Base-by-base conservation (phyloP, 2,797 vertebrate genomes). In the Cottoperca gobio region DNA sequence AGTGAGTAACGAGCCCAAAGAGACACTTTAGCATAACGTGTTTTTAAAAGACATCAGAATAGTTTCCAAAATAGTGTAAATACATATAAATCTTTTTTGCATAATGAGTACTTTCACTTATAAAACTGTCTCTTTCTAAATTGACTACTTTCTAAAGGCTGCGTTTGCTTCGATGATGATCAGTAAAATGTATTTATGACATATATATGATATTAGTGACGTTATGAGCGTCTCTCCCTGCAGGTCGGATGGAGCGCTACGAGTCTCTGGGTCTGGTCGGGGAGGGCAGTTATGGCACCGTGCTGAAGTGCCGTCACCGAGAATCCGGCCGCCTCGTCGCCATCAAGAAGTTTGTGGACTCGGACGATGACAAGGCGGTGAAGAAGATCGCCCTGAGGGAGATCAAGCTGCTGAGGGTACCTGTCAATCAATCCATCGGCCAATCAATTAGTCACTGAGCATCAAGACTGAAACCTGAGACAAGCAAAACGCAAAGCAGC, bases 331-430 rank as follows among this genome's bases (percentile, higher is more conserved):
- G 91, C 55, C 93, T 96, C 17, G 96, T 97, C 12, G 96, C 96
- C 61, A 94, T 97, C 60, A 97, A 97, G 93, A 97, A 96, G 84
- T 97, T 97, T 66, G 55, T 96, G 91, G 96, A 97, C 76, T 95
- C 94, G 1, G 96, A 97, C 19, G 94, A 96, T 11, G 95, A 97
- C 63, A 92, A 93, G 86, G 89, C 87, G 26, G 96, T 97, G 89
- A 96, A 95, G 91, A 97, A 97, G 85, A 97, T 97, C 37, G 96
- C 95, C 2, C 88, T 92, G 86, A 83, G 96, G 84, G 96, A 98
- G 71, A 93, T 97, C 89, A 95, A 94, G 65, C 91, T 97, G 88
- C 93, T 97, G 54, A 95, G 95, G 95, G 97, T 97, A 86, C 79
- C 81, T 79, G 78, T 57, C 77, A 2, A 0, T 83, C 72, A 55